Conservation (phyloP, 2,113 vertebrate genomes). For the Neopipo cinnamomea region DNA sequence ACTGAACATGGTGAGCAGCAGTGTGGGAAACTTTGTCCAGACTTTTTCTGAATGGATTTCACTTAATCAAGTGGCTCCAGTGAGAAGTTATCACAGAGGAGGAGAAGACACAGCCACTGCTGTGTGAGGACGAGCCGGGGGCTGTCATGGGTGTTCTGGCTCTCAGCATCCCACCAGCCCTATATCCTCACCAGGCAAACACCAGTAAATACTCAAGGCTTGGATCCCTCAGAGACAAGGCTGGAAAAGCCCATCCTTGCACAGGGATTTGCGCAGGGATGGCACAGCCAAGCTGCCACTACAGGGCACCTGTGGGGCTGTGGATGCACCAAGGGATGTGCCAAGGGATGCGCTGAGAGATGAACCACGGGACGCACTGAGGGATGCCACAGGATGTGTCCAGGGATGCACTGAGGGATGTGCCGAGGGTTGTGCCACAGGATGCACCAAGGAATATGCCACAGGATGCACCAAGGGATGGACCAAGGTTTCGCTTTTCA, state of each 20-base stretch:
- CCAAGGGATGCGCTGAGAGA: background rate
- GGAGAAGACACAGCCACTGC: background rate
- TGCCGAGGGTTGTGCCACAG: too few relatives aligned
- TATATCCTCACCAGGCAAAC: background rate
- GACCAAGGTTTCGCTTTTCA: background rate
- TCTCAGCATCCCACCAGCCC: rapidly evolving
- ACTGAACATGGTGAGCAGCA: background rate
- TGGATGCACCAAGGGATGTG: background rate
- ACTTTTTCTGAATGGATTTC: background rate
- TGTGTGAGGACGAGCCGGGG: rapidly evolving
- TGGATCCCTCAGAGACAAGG: rapidly evolving
- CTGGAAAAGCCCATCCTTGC: background rate
- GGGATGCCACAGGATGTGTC: background rate
- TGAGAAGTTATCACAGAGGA: background rate
- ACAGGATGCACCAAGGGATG: background rate
- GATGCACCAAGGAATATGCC: background rate
- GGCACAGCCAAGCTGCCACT: background rate
- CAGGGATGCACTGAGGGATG: background rate
- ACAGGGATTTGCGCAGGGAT: rapidly evolving
- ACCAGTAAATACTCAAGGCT: background rate
- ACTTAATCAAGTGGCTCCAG: background rate
- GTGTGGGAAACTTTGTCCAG: background rate
- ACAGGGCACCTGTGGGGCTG: rapidly evolving
- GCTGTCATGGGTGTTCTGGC: background rate
- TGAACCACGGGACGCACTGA: background rate